Evolutionary conservation across 2,888 invertebrate genomes (phyloP), one percentile per base, ranked within the genome.

Genomic region (Sesia apiformis): DNA sequence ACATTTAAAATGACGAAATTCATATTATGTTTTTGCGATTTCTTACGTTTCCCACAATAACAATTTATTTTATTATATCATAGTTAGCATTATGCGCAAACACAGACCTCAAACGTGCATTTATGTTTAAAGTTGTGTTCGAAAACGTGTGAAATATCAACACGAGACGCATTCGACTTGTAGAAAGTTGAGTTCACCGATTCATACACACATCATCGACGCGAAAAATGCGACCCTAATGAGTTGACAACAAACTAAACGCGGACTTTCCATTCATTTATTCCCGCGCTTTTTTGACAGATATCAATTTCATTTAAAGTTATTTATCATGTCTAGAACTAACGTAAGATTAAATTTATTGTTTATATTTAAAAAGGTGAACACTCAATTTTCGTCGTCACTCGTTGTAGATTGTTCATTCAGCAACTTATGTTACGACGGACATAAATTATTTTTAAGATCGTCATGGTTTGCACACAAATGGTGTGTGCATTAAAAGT

Each of bases 111-210:
- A 38, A 49, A 3, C 43, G n/a, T 49, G 42, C 42, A 49, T 49
- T 38, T 49, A 38, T 6, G 38, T 38, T 6, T 23, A 49, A 49
- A 8, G 64, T 67, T 70, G 66, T 60, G 69, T 72, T 72, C 71
- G 74, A 77, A 81, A 81, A 81, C 84, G 84, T 84, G 84, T 79
- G 85, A 84, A 84, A 77, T 74, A 76, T 71, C 81, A 76, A 81
- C 75, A 71, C 57, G 6, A 38, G 49, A 49, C 23, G 49, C 8
- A 23, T 49, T 23, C 49, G 43, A 43, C 6, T 23, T 49, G 49
- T 49, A 49, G 49, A 49, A 49, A 49, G 49, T 49, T 38, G 23
- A 42, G 42, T 7, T 6, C 5, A 42, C 7, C 42, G 5, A 7
- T 42, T 7, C 42, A 7, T 5, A 42, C 42, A 42, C 42, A 42